phyloP scores from a whole-genome alignment of 2,888 invertebrate species.

The Spicauda simplicius region DNA sequence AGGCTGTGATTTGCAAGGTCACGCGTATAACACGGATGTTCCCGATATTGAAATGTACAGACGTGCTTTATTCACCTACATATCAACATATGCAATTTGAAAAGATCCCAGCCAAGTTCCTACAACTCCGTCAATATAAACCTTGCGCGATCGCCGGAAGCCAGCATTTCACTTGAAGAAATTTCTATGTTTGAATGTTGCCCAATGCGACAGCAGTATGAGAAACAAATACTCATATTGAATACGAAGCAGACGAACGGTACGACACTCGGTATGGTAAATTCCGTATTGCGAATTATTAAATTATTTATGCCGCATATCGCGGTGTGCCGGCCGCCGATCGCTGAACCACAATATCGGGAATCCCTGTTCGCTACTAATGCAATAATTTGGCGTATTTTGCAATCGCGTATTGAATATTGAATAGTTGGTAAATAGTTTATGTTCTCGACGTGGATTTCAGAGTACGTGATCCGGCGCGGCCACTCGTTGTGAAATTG shows the following conservation, averaged over 20 bases:
- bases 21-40: slow-evolving; percentile 85
- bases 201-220: slow-evolving; percentile 82
- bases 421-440: slow-evolving; percentile 83
- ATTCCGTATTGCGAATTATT: slow-evolving; percentile 85
- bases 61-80: slow-evolving; percentile 85
- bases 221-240: slow-evolving; percentile 84
- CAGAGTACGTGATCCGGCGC: slow-evolving; percentile 78
- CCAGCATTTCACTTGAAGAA: slow-evolving; percentile 64
- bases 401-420: slow-evolving; percentile 84
- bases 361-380: slow-evolving; percentile 84
- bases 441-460: slow-evolving; percentile 81
- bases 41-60: slow-evolving; percentile 84
- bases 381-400: slow-evolving; percentile 85
- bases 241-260: slow-evolving; percentile 82
- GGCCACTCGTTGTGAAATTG: slow-evolving; percentile 75
- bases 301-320: slow-evolving; percentile 85
- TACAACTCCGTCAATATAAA: slow-evolving; percentile 54
- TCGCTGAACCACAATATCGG: slow-evolving; percentile 84
- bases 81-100: slow-evolving; percentile 79
- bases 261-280: slow-evolving; percentile 82
- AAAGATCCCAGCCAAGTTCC: slow-evolving; percentile 70
- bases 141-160: slow-evolving; percentile 65
- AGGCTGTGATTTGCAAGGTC: slow-evolving; percentile 85
- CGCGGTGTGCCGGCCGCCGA: slow-evolving; percentile 74
- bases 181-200: slow-evolving; percentile 65